A percentile compares a stretch with the other conserved stretches of the same genome.
Evolutionary conservation across 2,113 vertebrate genomes (phyloP).

Genomic region (Danionella cerebrum): DNA sequence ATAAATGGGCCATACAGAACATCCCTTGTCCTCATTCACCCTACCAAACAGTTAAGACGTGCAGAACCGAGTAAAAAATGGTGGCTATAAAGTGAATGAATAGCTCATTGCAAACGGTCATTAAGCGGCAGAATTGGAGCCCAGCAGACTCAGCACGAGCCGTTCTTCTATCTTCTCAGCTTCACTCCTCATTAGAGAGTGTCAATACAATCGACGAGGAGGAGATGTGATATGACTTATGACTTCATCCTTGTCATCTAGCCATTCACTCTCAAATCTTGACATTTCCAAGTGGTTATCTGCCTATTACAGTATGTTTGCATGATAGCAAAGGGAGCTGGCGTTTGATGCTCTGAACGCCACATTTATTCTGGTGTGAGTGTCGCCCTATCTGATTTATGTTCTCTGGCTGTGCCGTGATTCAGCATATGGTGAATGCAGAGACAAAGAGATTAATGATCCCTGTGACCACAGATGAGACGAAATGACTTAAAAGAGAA

Average conservation of each 20-base stretch:
- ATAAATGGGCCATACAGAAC: too few relatives aligned
- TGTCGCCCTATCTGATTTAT: conserved; percentile 33
- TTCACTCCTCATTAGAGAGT: conserved; percentile 36
- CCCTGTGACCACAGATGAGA: conserved; percentile 39
- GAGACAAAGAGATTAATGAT: conserved; percentile 47
- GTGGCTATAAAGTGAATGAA: not conserved
- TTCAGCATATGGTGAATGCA: conserved; percentile 46
- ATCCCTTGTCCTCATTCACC: not conserved
- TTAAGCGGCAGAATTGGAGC: not conserved
- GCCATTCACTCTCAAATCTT: conserved; percentile 16
- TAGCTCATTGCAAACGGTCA: not conserved
- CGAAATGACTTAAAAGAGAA: conserved; percentile 18
- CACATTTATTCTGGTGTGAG: conserved; percentile 8
- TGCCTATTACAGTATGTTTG: conserved; percentile 23
- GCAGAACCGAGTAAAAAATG: not conserved
- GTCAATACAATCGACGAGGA: conserved; percentile 38
- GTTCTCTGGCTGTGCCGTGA: conserved; percentile 45
- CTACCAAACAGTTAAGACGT: not conserved
- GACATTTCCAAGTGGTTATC: conserved; percentile 37
- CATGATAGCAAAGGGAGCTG: conserved; percentile 12
- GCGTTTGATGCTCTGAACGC: conserved; percentile 16
- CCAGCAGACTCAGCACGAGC: conserved; percentile 4
- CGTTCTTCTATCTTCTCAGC: conserved; percentile 29
- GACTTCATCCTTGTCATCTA: conserved; percentile 27
- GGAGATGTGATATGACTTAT: conserved; percentile 33